Percentiles rank a stretch among this genome's conserved stretches.
These are phyloP conservation scores for Ochropacha duplaris DNA, from an alignment of 2,888 invertebrate species.

Conservation along the genomic window DNA sequence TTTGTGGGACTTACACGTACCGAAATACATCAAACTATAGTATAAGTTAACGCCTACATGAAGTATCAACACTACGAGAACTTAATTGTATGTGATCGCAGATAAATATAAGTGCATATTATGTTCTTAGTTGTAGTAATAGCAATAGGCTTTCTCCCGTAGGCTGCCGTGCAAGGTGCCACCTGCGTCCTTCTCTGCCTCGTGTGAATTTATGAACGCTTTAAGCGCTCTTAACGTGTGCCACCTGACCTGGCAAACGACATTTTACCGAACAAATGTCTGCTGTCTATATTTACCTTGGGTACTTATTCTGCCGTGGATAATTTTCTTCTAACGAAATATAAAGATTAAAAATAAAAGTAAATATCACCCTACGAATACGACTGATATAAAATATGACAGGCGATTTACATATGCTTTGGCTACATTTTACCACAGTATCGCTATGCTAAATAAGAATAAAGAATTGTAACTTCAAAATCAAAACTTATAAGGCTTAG, in stretches of 20 bases:
- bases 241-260: constrained; percentile 77
- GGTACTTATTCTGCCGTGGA: constrained; percentile 23
- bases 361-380: not conserved
- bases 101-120: constrained; percentile 37
- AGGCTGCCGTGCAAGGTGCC: constrained; percentile 52
- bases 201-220: constrained; percentile 78
- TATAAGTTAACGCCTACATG: too few relatives aligned
- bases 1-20: constrained; percentile 18
- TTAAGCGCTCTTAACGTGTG: constrained; percentile 76
- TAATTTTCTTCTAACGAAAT: not conserved
- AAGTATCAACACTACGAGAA: not conserved
- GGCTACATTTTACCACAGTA: too few relatives aligned
- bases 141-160: constrained; percentile 47
- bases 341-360: not conserved
- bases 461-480: too few relatives aligned
- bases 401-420: not conserved
- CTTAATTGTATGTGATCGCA: not conserved
- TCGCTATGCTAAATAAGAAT: too few relatives aligned
- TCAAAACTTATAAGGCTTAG: too few relatives aligned
- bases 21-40: not conserved
- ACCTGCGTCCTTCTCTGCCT: constrained; percentile 70
- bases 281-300: constrained; percentile 67
- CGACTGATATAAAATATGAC: not conserved
- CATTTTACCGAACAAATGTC: constrained; percentile 72
- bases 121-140: constrained; percentile 40